Conservation (phyloP, 2,888 invertebrate genomes). For the Diaphora mendica region DNA sequence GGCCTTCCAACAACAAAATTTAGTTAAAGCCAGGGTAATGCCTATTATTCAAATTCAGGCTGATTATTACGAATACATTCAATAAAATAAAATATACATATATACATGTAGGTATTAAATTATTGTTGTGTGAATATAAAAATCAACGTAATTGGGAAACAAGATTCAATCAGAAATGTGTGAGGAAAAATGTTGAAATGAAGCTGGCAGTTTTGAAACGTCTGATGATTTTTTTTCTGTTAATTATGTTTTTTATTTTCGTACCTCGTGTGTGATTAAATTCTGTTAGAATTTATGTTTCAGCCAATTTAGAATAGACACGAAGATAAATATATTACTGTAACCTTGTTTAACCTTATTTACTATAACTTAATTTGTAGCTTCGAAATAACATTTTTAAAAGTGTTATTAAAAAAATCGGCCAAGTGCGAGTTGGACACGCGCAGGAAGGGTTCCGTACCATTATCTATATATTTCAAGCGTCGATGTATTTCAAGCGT, state of each 20-base stretch:
- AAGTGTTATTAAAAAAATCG: not conserved
- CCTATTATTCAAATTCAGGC: constrained; percentile 34
- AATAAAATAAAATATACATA: not conserved
- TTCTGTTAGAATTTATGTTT: not conserved
- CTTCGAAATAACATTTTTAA: not conserved
- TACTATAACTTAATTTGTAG: not conserved
- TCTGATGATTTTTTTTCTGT: not conserved
- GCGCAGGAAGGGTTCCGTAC: no score
- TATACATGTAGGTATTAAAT: not conserved
- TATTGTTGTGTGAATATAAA: not conserved
- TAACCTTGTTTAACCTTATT: not conserved
- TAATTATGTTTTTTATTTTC: not conserved
- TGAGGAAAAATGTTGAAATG: not conserved
- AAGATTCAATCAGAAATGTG: not conserved
- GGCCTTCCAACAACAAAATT: constrained; percentile 28
- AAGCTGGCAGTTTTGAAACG: not conserved
- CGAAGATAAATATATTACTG: not conserved
- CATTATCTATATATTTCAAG: no score
- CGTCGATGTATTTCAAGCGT: no score
- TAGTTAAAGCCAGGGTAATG: constrained; percentile 27
- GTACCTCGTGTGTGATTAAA: not conserved
- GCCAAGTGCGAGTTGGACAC: no score
- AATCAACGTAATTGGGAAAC: constrained; percentile 4
- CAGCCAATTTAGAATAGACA: not conserved
- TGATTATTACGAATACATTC: constrained; percentile 25